phyloP scores from a whole-genome alignment of 2,888 invertebrate species.

The Polydrusus tereticollis region DNA sequence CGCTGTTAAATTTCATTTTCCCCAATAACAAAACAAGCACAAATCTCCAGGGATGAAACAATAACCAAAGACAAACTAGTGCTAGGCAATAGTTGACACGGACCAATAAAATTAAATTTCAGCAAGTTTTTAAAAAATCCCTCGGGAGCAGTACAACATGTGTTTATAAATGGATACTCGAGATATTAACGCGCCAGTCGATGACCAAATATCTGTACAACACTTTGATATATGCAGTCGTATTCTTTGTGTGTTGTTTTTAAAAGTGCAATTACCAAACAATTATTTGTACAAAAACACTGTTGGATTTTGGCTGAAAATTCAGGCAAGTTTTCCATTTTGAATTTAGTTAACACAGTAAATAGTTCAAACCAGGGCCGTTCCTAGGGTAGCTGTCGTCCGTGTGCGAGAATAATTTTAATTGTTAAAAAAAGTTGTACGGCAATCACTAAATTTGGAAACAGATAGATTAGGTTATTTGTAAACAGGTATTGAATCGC shows the following conservation, averaged over 20 bases:
- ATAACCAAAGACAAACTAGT: slow-evolving; percentile 63
- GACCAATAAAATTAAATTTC: slow-evolving; percentile 58
- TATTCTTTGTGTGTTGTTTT: slow-evolving; percentile 20
- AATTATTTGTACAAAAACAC: background rate
- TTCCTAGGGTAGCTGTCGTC: too few relatives aligned
- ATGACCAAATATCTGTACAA: slow-evolving; percentile 40
- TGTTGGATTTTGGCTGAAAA: slow-evolving; percentile 2
- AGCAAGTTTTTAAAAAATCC: slow-evolving; percentile 60
- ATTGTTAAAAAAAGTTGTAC: too few relatives aligned
- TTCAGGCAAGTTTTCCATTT: slow-evolving; percentile 26
- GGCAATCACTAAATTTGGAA: too few relatives aligned
- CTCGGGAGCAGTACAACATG: slow-evolving; percentile 60
- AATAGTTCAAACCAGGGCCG: too few relatives aligned
- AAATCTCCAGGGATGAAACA: slow-evolving; percentile 62
- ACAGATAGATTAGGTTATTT: too few relatives aligned
- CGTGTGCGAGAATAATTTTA: too few relatives aligned
- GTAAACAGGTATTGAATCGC: too few relatives aligned
- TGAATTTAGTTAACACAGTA: too few relatives aligned
- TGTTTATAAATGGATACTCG: slow-evolving; percentile 58
- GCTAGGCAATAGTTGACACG: slow-evolving; percentile 66
- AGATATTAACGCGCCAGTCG: slow-evolving; percentile 45
- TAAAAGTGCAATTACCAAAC: slow-evolving; percentile 1
- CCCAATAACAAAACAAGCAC: slow-evolving; percentile 54
- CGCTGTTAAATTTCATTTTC: slow-evolving; percentile 55
- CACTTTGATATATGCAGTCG: slow-evolving; percentile 32